These are phyloP conservation scores for Diadegma fenestrale DNA, from an alignment of 2,888 invertebrate genomes.

Conservation along the genomic window DNA sequence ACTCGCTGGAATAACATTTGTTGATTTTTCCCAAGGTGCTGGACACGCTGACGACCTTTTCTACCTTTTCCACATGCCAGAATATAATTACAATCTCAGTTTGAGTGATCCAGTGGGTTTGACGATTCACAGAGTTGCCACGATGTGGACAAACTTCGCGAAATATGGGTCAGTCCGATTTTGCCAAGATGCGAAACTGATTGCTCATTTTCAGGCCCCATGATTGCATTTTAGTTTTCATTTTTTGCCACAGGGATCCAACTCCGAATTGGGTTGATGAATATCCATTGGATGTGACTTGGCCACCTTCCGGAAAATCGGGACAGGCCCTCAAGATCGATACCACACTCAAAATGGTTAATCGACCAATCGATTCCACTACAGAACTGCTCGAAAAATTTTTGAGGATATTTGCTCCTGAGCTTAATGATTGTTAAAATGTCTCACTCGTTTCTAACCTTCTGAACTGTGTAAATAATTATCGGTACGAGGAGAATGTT, in stretches of 20 bases:
- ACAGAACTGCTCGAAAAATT: neutral
- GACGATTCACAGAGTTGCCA: conserved; percentile 33
- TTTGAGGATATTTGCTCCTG: neutral
- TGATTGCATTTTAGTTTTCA: neutral
- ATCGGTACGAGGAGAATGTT: neutral
- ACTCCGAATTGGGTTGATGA: conserved; percentile 39
- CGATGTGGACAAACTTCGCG: conserved; percentile 68
- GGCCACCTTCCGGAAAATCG: conserved; percentile 43
- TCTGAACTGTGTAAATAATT: neutral
- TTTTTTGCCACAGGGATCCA: conserved; percentile 5
- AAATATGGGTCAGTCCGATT: conserved; percentile 65
- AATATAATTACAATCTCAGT: neutral
- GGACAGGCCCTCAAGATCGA: conserved; percentile 49
- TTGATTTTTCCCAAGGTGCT: conserved; percentile 34
- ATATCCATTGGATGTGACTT: conserved; percentile 20
- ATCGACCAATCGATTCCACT: conserved; percentile 9
- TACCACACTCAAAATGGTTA: conserved; percentile 17
- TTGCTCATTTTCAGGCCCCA: neutral
- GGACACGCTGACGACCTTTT: conserved; percentile 50
- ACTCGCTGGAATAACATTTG: neutral
- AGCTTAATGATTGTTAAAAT: neutral
- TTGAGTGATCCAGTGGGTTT: conserved; percentile 22
- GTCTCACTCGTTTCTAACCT: neutral
- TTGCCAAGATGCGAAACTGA: neutral
- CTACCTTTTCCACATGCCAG: conserved; percentile 50